Evolutionary conservation across 2,113 vertebrate species (phyloP).

Genomic region (Uria aalge): DNA sequence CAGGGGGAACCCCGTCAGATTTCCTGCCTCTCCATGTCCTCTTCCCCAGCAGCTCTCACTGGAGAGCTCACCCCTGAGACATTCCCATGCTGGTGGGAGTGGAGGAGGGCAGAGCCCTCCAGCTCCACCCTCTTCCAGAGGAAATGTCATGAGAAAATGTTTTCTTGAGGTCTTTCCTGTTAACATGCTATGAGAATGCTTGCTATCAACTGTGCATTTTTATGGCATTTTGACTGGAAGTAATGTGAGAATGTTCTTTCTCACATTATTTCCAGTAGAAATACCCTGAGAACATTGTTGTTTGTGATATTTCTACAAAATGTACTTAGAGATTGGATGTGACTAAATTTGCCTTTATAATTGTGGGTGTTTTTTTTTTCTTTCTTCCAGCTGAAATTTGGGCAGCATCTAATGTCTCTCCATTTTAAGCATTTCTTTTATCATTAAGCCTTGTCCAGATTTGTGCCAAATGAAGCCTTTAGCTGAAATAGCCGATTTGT

Average conservation of each 20-base stretch:
- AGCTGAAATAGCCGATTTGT: slow-evolving; percentile 12
- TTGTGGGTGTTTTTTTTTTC: not conserved
- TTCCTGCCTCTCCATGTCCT: not conserved
- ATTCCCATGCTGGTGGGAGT: slow-evolving; percentile 51
- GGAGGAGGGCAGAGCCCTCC: not conserved
- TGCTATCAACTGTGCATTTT: slow-evolving; percentile 59
- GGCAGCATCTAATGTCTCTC: not conserved
- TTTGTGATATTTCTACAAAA: slow-evolving; percentile 48
- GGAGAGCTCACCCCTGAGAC: slow-evolving; percentile 56
- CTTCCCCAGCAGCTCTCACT: not conserved
- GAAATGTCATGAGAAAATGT: slow-evolving; percentile 75
- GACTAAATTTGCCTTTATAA: slow-evolving; percentile 26
- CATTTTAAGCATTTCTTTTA: slow-evolving; percentile 23
- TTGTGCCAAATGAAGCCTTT: slow-evolving; percentile 36
- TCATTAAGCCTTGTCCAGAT: slow-evolving; percentile 11
- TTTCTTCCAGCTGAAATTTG: slow-evolving; percentile 9
- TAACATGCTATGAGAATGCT: slow-evolving; percentile 63
- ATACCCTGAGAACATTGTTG: slow-evolving; percentile 55
- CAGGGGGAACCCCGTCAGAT: not conserved
- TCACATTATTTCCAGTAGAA: slow-evolving; percentile 69
- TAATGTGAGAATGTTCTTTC: slow-evolving; percentile 69
- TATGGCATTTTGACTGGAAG: slow-evolving; percentile 66
- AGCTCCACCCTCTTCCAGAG: slow-evolving; percentile 63
- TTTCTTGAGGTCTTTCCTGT: slow-evolving; percentile 58
- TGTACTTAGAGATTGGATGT: slow-evolving; percentile 2